These are phyloP conservation scores for Morphnarchus princeps DNA, from an alignment of 2,113 vertebrate genomes.

Conservation along the genomic window DNA sequence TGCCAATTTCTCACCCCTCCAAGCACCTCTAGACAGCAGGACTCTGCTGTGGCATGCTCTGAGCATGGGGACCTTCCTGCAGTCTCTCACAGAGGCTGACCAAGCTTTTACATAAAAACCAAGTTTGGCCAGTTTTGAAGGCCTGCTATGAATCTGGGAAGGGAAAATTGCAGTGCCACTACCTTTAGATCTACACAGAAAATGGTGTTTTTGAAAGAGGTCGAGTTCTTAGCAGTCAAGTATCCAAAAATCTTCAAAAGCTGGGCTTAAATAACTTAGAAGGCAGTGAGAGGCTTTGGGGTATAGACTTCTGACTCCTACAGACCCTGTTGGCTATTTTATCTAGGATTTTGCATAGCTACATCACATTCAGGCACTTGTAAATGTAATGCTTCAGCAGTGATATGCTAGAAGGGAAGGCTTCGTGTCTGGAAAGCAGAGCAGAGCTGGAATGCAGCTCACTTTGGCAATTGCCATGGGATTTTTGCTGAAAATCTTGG, in stretches of 20 bases:
- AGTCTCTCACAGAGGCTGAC: background rate
- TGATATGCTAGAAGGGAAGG: background rate
- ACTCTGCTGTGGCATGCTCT: background rate
- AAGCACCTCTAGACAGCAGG: background rate
- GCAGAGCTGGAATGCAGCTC: background rate
- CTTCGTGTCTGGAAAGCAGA: background rate
- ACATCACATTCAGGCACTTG: background rate
- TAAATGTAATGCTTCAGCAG: background rate
- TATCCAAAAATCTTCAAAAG: background rate
- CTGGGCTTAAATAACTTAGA: background rate
- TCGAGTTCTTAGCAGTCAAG: background rate
- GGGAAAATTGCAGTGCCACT: background rate
- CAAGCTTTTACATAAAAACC: background rate
- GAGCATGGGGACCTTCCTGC: background rate
- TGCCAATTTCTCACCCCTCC: background rate
- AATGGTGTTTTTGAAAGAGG: background rate
- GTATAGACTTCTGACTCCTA: background rate
- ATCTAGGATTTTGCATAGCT: background rate
- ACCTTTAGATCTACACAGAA: background rate
- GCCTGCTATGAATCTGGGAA: background rate
- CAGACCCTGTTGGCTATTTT: background rate
- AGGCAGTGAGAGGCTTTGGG: background rate
- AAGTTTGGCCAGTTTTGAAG: background rate
- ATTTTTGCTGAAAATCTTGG: background rate
- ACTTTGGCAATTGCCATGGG: background rate